Percentiles rank a stretch among this genome's conserved stretches.
These are phyloP conservation scores for Leucophenga montana DNA, from an alignment of 2,888 invertebrate genomes.

Conservation along the genomic window DNA sequence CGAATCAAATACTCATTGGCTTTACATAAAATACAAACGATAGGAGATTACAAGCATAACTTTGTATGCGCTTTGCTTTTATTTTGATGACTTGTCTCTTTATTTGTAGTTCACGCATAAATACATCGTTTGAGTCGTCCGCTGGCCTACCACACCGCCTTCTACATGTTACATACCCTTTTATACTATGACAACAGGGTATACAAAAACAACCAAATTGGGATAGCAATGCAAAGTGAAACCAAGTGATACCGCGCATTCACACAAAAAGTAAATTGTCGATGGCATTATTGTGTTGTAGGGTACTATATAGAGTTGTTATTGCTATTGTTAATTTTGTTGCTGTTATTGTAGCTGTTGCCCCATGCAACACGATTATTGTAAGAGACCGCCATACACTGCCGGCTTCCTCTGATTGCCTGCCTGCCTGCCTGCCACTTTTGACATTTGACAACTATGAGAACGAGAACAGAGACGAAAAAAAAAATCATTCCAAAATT, in stretches of 20 bases:
- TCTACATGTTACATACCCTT: too few species aligned
- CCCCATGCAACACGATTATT: not conserved
- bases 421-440: not conserved
- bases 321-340: not conserved
- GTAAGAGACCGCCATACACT: too few species aligned
- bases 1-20: too few species aligned
- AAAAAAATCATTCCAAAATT: slow-evolving; percentile 38
- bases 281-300: not conserved
- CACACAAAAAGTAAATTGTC: slow-evolving; percentile 2
- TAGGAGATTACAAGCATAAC: too few species aligned
- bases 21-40: too few species aligned
- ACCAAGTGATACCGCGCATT: not conserved
- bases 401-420: not conserved
- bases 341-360: not conserved
- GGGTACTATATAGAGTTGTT: not conserved
- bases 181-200: too few species aligned
- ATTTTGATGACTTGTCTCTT: too few species aligned
- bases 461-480: slow-evolving; percentile 29
- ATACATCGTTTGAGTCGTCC: too few species aligned
- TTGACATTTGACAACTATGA: slow-evolving; percentile 21
- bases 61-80: too few species aligned
- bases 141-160: too few species aligned
- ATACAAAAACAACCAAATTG: not conserved
- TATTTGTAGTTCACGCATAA: too few species aligned
- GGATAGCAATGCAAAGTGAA: not conserved